These are phyloP conservation scores for Silurus meridionalis DNA, from an alignment of 2,113 vertebrate genomes.

Conservation along the genomic window DNA sequence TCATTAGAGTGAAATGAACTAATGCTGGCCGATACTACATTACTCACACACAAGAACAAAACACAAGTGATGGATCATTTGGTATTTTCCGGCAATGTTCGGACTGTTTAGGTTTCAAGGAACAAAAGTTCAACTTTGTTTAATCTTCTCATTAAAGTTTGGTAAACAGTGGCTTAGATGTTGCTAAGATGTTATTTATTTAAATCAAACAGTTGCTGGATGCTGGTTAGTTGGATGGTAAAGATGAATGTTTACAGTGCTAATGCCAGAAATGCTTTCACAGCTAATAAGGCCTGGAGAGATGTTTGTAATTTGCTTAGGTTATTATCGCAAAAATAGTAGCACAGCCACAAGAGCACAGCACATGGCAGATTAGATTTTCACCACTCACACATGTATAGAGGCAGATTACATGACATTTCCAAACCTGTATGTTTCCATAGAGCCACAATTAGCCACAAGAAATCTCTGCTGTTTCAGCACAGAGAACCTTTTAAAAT, in stretches of 20 bases:
- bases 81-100: neutral
- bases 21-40: conserved; percentile 54
- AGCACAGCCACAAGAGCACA: neutral
- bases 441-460: neutral
- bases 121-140: neutral
- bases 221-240: neutral
- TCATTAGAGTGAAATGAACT: conserved; percentile 65
- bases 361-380: neutral
- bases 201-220: neutral
- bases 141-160: neutral
- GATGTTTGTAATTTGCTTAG: neutral
- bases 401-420: neutral
- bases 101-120: neutral
- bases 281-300: neutral
- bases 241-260: neutral
- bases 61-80: neutral
- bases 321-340: neutral
- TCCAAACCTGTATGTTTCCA: neutral
- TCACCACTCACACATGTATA: neutral
- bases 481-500: neutral
- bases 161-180: neutral
- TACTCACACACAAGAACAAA: conserved; percentile 6
- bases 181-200: neutral
- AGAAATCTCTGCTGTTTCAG: neutral
- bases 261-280: neutral